Evolutionary conservation across 2,113 vertebrate genomes (phyloP).

Genomic region (Vulpes vulpes): DNA sequence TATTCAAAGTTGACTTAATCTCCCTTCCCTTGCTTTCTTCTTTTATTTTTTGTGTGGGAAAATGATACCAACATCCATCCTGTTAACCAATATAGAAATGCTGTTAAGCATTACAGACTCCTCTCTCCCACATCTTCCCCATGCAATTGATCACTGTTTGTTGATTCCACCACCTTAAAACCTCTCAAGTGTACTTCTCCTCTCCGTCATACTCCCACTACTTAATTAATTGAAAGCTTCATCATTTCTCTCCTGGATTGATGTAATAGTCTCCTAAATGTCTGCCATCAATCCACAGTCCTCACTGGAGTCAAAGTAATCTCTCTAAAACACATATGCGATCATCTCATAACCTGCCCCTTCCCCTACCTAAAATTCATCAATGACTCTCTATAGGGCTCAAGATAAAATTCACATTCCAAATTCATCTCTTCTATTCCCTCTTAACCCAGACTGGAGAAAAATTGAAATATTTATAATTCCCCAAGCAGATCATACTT

Average conservation of each 20-base stretch:
- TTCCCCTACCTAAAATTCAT: constrained; percentile 29
- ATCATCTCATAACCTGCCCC: constrained; percentile 28
- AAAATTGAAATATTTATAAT: not conserved
- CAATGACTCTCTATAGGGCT: not conserved
- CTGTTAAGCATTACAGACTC: not conserved
- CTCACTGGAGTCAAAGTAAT: constrained; percentile 27
- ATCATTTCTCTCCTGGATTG: constrained; percentile 56
- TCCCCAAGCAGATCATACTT: not conserved
- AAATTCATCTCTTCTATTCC: constrained; percentile 29
- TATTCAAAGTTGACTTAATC: not conserved
- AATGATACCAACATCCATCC: not conserved
- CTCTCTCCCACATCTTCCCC: not conserved
- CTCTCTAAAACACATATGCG: not conserved
- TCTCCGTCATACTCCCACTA: not conserved
- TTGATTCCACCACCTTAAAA: constrained; percentile 1
- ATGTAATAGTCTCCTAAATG: constrained; percentile 33
- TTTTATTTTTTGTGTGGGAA: constrained; percentile 21
- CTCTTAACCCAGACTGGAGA: not conserved
- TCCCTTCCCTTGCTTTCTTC: not conserved
- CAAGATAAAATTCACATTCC: constrained; percentile 67
- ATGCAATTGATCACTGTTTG: not conserved
- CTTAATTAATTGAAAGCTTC: not conserved
- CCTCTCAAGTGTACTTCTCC: not conserved
- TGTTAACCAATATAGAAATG: not conserved
- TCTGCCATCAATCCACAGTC: constrained; percentile 30